phyloP scores from a whole-genome alignment of 1,140 invertebrate species.

The Eueides isabella region DNA sequence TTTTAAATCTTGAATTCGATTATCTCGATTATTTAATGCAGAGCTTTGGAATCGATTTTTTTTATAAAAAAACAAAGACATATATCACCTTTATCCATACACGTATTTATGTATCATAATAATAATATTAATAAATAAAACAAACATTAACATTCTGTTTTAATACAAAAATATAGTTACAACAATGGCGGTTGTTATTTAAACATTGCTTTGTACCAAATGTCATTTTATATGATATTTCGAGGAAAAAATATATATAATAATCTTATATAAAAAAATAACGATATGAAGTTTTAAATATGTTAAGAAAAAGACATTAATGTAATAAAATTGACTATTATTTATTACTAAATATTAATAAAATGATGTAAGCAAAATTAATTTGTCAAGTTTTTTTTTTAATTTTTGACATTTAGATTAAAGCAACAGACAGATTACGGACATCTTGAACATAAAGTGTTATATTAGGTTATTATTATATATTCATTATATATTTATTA shows the following conservation, averaged over 20 bases:
- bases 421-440: neutral
- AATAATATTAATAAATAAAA: neutral
- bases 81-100: neutral
- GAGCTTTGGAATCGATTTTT: no score
- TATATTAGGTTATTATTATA: neutral
- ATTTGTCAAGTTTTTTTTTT: neutral
- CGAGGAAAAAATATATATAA: neutral
- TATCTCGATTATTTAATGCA: no score
- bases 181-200: neutral
- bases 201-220: neutral
- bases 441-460: neutral
- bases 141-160: neutral
- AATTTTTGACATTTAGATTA: neutral
- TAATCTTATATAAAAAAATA: neutral
- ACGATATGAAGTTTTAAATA: no score
- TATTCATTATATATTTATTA: neutral
- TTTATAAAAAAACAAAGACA: no score
- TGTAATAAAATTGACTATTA: no score
- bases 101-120: neutral
- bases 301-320: no score
- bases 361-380: no score
- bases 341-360: no score
- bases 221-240: neutral
- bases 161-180: neutral
- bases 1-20: no score